Conservation (phyloP, 2,888 invertebrate species). For the Cinara cedri region DNA sequence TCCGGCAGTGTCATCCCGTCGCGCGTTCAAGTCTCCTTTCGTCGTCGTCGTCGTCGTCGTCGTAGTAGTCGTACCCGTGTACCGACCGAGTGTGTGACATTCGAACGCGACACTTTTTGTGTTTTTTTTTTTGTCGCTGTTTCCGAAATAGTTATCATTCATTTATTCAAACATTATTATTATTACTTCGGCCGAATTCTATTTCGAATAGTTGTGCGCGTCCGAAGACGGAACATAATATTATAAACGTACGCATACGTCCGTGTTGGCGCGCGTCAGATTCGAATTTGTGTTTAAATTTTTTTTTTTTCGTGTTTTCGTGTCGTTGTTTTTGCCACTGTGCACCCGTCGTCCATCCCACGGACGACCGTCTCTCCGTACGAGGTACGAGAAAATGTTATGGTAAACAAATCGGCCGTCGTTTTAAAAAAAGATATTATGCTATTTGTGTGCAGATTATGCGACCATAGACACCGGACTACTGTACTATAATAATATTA, state of each 20-base stretch:
- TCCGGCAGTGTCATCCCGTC: constrained; percentile 52
- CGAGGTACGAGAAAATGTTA: constrained; percentile 30
- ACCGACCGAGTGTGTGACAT: background rate
- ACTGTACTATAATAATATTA: too few relatives aligned
- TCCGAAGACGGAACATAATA: too few relatives aligned
- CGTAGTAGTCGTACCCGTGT: background rate
- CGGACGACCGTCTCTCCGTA: background rate
- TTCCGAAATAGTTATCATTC: background rate
- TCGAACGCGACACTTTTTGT: background rate
- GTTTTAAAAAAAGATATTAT: constrained; percentile 7
- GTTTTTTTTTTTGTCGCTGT: background rate
- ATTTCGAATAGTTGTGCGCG: background rate
- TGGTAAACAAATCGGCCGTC: constrained; percentile 24
- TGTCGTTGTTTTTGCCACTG: background rate
- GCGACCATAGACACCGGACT: background rate
- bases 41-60: constrained; percentile 28
- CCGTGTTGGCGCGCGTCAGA: background rate
- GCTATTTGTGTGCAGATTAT: background rate
- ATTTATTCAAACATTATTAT: too few relatives aligned
- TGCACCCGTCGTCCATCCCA: background rate
- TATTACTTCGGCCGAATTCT: background rate
- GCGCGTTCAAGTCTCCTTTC: constrained; percentile 55
- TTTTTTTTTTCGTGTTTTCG: background rate
- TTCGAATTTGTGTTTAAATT: background rate
- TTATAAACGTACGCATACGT: too few relatives aligned